phyloP scores from a whole-genome alignment of 1,140 invertebrate genomes.

The Trachelipus rathkii region DNA sequence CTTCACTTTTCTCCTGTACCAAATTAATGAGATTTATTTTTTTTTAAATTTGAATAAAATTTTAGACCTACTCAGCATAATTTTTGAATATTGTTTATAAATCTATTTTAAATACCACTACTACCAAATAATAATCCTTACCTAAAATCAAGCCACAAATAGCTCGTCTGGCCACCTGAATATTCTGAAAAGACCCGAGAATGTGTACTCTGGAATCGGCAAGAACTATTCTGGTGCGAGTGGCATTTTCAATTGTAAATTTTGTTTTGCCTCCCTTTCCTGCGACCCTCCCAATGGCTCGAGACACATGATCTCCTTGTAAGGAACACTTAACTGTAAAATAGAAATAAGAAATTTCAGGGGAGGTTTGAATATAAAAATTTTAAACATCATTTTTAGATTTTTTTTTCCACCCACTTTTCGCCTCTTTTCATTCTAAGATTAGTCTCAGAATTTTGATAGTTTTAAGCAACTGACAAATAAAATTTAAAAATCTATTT shows the following conservation, averaged over 20 bases:
- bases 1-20: neutral
- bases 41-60: neutral
- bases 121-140: conserved; percentile 57
- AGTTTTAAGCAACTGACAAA: too few species aligned
- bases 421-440: too few species aligned
- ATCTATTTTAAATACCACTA: neutral
- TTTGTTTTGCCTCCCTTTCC: conserved; percentile 97
- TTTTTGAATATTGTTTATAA: neutral
- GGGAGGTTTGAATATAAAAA: neutral
- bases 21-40: too few species aligned
- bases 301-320: conserved; percentile 89
- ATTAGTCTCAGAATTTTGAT: too few species aligned
- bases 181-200: conserved; percentile 95
- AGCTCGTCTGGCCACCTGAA: conserved; percentile 88
- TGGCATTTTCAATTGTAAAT: conserved; percentile 98
- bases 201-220: conserved; percentile 97
- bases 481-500: too few species aligned
- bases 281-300: conserved; percentile 92
- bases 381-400: too few species aligned
- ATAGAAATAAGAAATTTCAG: neutral
- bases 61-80: neutral
- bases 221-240: conserved; percentile 95
- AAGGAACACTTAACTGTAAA: conserved; percentile 72
- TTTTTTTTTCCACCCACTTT: too few species aligned
- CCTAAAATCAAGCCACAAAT: conserved; percentile 97